These are phyloP conservation scores for Drosophila albomicans DNA, from an alignment of 1,140 invertebrate genomes.

Conservation along the genomic window DNA sequence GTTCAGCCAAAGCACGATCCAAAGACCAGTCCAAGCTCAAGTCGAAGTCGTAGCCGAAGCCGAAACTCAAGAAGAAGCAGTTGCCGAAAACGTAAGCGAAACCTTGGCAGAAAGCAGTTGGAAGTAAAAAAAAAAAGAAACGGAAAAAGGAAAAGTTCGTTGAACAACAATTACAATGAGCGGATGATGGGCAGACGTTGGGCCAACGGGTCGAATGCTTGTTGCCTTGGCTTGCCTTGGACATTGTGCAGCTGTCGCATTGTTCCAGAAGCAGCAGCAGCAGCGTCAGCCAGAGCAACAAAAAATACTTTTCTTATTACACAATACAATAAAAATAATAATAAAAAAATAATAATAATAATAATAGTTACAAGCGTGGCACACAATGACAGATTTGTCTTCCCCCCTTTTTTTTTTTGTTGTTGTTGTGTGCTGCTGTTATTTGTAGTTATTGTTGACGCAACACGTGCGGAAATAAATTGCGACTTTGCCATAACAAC, in stretches of 20 bases:
- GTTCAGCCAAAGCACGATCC: constrained; percentile 7
- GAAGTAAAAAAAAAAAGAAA: constrained; percentile 9
- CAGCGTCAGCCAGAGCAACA: constrained; percentile 5
- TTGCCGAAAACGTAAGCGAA: constrained; percentile 33
- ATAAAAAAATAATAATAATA: constrained; percentile 44
- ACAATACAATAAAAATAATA: constrained; percentile 70
- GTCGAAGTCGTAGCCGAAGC: constrained; percentile 36
- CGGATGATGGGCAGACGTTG: constrained; percentile 19
- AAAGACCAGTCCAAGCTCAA: constrained; percentile 22
- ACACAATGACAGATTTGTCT: constrained; percentile 74
- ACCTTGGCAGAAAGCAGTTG: constrained; percentile 16
- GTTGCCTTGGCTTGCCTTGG: constrained; percentile 9
- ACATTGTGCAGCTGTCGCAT: constrained; percentile 59
- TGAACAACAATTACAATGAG: constrained; percentile 79
- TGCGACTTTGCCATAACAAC: constrained; percentile 39
- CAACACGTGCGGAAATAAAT: constrained; percentile 65
- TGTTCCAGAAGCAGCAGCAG: constrained; percentile 28
- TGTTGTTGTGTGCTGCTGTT: background rate
- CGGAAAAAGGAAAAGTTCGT: constrained; percentile 67
- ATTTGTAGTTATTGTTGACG: constrained; percentile 37
- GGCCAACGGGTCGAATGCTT: constrained; percentile 15
- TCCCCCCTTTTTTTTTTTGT: constrained; percentile 9
- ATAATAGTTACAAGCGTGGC: constrained; percentile 54
- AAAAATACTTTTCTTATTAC: constrained; percentile 67
- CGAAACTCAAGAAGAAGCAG: constrained; percentile 17